These are phyloP conservation scores for Barnardius zonarius DNA, from an alignment of 2,113 vertebrate genomes.

Conservation along the genomic window DNA sequence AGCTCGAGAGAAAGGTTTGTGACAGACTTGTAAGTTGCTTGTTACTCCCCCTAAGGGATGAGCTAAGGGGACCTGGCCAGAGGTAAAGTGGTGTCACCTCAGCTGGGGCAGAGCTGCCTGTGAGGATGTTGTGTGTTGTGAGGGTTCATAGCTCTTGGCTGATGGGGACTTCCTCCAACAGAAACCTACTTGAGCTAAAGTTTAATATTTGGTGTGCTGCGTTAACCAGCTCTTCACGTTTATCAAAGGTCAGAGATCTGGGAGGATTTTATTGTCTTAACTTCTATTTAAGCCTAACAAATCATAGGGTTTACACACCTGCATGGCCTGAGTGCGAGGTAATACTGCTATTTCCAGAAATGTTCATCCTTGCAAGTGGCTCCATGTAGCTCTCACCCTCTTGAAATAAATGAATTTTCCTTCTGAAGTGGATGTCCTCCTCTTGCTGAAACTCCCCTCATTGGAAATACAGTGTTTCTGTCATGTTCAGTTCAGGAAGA, in stretches of 20 bases:
- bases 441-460: not conserved
- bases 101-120: not conserved
- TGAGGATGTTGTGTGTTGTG: not conserved
- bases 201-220: not conserved
- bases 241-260: not conserved
- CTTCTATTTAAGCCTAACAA: not conserved
- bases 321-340: not conserved
- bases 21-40: fast-evolving
- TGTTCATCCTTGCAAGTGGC: not conserved
- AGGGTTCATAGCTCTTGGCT: not conserved
- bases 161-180: not conserved
- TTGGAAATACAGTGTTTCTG: not conserved
- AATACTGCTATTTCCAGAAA: not conserved
- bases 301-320: not conserved
- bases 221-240: not conserved
- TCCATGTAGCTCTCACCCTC: not conserved
- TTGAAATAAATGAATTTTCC: not conserved
- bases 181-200: not conserved
- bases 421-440: not conserved
- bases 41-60: not conserved
- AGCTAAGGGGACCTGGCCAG: not conserved
- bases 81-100: not conserved
- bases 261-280: not conserved
- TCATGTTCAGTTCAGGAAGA: not conserved
- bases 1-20: not conserved